phyloP scores from a whole-genome alignment of 2,113 vertebrate species.

The Rhynchopsitta pachyrhyncha region DNA sequence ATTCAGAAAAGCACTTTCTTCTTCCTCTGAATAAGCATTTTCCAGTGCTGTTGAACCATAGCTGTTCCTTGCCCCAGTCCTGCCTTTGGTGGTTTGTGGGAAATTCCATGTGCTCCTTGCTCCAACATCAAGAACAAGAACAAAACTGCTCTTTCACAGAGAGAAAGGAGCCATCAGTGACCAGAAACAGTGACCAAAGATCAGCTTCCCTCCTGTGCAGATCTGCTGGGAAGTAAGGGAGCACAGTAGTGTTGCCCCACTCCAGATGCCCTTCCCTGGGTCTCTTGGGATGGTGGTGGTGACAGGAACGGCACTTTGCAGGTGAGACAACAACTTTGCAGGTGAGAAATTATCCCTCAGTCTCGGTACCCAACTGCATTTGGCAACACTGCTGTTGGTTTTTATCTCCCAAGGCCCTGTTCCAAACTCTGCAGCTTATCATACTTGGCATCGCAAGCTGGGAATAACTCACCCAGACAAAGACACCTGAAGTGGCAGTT shows the following conservation, averaged over 20 bases:
- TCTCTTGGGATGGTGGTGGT: neutral
- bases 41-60: neutral
- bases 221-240: neutral
- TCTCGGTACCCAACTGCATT: neutral
- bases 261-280: neutral
- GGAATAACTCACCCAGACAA: neutral
- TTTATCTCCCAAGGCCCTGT: neutral
- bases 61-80: neutral
- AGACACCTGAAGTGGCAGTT: neutral
- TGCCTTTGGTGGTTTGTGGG: neutral
- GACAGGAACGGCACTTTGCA: neutral
- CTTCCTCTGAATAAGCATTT: neutral
- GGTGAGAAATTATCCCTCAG: neutral
- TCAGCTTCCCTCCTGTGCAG: neutral
- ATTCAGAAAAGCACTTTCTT: neutral
- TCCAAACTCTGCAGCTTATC: neutral
- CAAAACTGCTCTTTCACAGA: neutral
- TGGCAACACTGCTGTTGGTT: neutral
- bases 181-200: neutral
- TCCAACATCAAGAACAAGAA: neutral
- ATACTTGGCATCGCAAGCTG: neutral
- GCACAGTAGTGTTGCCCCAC: neutral
- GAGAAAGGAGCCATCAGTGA: neutral
- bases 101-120: neutral
- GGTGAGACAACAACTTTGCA: neutral